A percentile compares a stretch with the other conserved stretches of the same genome.
phyloP scores from a whole-genome alignment of 2,888 invertebrate genomes.

The Platycheirus albimanus region DNA sequence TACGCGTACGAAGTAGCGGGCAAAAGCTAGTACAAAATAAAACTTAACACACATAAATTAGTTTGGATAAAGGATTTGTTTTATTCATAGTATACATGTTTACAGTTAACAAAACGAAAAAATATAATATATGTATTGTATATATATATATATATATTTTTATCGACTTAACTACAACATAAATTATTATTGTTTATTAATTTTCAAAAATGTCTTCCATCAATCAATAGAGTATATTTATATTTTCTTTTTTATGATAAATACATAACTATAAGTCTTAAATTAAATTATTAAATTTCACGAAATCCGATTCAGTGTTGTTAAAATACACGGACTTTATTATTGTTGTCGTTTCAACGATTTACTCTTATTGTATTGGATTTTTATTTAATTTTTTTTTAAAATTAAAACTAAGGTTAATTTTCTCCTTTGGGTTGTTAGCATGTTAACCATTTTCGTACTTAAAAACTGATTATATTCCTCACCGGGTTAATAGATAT shows the following conservation, averaged over 20 bases:
- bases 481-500: background rate
- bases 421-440: constrained; percentile 23
- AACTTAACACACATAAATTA: too few relatives aligned
- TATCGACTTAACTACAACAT: constrained; percentile 4
- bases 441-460: constrained; percentile 9
- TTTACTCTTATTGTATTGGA: background rate
- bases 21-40: too few relatives aligned
- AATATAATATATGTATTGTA: background rate
- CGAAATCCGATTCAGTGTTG: too few relatives aligned
- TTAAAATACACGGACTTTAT: too few relatives aligned
- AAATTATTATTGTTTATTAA: background rate
- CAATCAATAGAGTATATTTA: background rate
- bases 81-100: constrained; percentile 9
- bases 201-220: background rate
- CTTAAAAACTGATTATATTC: constrained; percentile 2
- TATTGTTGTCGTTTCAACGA: background rate
- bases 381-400: background rate
- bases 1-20: too few relatives aligned
- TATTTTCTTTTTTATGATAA: background rate
- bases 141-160: background rate
- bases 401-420: too few relatives aligned
- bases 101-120: constrained; percentile 6
- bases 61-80: background rate
- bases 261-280: constrained; percentile 25
- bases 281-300: background rate